These are phyloP conservation scores for Pandemis corylana DNA, from an alignment of 2,888 invertebrate genomes.

Conservation along the genomic window DNA sequence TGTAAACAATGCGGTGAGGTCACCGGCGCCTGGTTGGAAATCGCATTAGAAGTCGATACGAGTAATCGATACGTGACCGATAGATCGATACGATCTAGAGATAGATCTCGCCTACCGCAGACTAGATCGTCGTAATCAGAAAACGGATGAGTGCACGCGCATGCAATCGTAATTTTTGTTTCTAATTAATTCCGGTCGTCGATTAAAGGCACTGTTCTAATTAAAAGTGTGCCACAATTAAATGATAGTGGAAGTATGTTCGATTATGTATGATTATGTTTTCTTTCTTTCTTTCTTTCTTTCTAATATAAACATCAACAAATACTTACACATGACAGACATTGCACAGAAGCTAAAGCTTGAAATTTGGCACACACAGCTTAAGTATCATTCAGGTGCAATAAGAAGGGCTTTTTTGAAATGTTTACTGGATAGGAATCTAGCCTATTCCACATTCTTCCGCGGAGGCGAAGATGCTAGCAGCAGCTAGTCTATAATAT, in stretches of 20 bases:
- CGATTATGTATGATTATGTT: no score
- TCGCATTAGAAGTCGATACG: slow-evolving; percentile 57
- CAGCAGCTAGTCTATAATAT: no score
- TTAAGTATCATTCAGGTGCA: no score
- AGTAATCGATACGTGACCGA: slow-evolving; percentile 73
- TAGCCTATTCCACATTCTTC: no score
- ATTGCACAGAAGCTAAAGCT: no score
- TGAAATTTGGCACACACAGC: no score
- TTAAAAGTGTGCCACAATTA: not conserved
- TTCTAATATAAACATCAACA: no score
- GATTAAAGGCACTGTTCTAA: not conserved
- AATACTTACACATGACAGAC: no score
- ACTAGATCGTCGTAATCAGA: slow-evolving; percentile 45
- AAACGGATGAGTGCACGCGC: slow-evolving; percentile 25
- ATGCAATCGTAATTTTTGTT: slow-evolving; percentile 21
- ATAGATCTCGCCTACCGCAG: slow-evolving; percentile 80
- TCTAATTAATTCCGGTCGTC: slow-evolving; percentile 5
- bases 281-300: no score
- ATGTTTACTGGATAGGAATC: no score
- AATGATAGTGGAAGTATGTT: not conserved
- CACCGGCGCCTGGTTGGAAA: slow-evolving; percentile 70
- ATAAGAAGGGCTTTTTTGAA: no score
- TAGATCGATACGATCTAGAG: slow-evolving; percentile 75
- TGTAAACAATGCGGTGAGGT: slow-evolving; percentile 62
- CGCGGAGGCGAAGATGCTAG: no score